Conservation (phyloP, 2,113 vertebrate species). For the Albula glossodonta region DNA sequence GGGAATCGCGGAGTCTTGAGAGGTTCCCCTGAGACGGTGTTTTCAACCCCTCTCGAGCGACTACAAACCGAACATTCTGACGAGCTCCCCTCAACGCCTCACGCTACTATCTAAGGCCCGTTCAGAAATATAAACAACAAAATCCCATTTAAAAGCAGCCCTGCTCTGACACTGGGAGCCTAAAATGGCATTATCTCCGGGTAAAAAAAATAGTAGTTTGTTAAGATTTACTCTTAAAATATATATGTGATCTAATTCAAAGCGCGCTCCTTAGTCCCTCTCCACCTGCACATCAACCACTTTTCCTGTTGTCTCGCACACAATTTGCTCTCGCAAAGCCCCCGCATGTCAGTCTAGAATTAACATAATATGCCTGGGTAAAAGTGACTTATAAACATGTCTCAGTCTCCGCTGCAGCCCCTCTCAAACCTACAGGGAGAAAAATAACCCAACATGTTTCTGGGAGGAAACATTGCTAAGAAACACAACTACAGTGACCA, state of each 20-base stretch:
- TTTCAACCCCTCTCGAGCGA: slow-evolving; percentile 66
- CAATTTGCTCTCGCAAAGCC: background rate
- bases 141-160: slow-evolving; percentile 46
- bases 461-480: background rate
- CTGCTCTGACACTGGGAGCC: slow-evolving; percentile 48
- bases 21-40: slow-evolving; percentile 60
- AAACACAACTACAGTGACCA: background rate
- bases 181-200: slow-evolving; percentile 59
- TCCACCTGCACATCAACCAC: background rate
- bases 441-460: background rate
- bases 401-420: background rate
- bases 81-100: slow-evolving; percentile 66
- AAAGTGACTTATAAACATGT: background rate
- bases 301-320: background rate
- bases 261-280: background rate
- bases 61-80: slow-evolving; percentile 69
- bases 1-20: slow-evolving; percentile 51
- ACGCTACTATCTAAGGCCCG: slow-evolving; percentile 52
- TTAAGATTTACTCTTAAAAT: slow-evolving; percentile 17
- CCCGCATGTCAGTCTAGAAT: background rate
- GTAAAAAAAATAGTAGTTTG: slow-evolving; percentile 52
- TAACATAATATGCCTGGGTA: background rate
- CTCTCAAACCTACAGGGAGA: background rate
- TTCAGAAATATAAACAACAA: slow-evolving; percentile 67
- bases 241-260: slow-evolving; percentile 6